These are phyloP conservation scores for Lutraria lutraria DNA, from an alignment of 2,888 invertebrate genomes.

Conservation along the genomic window DNA sequence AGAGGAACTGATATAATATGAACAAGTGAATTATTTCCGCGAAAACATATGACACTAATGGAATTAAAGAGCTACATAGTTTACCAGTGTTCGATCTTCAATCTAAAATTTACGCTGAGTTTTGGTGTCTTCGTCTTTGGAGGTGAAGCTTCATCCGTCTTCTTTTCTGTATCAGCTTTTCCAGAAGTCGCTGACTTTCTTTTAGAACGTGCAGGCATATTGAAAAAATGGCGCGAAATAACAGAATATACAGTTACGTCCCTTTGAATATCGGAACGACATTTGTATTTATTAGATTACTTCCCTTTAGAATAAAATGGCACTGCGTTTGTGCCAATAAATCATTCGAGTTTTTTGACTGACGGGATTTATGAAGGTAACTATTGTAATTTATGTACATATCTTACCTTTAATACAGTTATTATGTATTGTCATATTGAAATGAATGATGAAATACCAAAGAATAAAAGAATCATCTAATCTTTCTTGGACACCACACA, in stretches of 20 bases:
- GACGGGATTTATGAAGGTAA: neutral
- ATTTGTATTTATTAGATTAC: neutral
- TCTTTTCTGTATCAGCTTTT: neutral
- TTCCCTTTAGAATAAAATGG: neutral
- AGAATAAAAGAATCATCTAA: neutral
- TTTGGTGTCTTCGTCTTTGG: constrained; percentile 45
- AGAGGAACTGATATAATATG: neutral
- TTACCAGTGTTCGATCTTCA: constrained; percentile 67
- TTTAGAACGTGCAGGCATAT: constrained; percentile 41
- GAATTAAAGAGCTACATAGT: neutral
- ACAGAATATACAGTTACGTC: constrained; percentile 42
- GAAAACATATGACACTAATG: constrained; percentile 13
- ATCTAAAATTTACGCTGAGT: constrained; percentile 34
- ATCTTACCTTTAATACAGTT: neutral
- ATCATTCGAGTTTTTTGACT: neutral
- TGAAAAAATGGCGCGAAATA: neutral
- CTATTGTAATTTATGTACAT: neutral
- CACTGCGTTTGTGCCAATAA: too few relatives aligned
- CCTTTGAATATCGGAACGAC: constrained; percentile 29
- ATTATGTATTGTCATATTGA: neutral
- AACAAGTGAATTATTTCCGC: neutral
- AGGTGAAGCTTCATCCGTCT: constrained; percentile 13
- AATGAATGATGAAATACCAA: neutral
- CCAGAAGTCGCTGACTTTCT: neutral
- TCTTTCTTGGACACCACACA: too few relatives aligned